A percentile compares a stretch with the other conserved stretches of the same genome.
phyloP scores from a whole-genome alignment of 2,888 invertebrate genomes.

The Drosophila cracens region DNA sequence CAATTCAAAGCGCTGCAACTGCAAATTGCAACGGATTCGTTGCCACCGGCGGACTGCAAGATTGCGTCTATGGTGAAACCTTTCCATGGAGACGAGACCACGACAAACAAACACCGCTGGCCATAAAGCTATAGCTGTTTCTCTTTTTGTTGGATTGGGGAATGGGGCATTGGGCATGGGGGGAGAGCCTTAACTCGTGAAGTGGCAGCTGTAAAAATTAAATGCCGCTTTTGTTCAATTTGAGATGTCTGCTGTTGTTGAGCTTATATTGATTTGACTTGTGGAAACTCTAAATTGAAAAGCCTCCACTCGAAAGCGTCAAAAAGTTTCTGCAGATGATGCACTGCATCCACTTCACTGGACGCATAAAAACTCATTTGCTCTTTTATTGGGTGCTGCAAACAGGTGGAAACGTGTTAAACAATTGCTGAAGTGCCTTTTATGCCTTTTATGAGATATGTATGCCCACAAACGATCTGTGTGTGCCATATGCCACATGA shows the following conservation, averaged over 20 bases:
- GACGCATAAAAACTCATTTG: not conserved
- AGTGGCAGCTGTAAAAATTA: slow-evolving; percentile 61
- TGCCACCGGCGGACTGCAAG: slow-evolving; percentile 51
- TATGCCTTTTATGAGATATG: slow-evolving; percentile 8
- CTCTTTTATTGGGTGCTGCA: slow-evolving; percentile 9
- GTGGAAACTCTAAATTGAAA: slow-evolving; percentile 33
- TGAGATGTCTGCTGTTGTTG: slow-evolving; percentile 33
- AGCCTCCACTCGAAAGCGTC: slow-evolving; percentile 54
- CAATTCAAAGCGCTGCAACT: slow-evolving; percentile 53
- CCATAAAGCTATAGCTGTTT: slow-evolving; percentile 23
- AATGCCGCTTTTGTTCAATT: slow-evolving; percentile 62
- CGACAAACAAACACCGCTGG: slow-evolving; percentile 39
- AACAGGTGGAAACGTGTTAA: slow-evolving; percentile 41
- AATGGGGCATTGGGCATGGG: not conserved
- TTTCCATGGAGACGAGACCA: slow-evolving; percentile 50
- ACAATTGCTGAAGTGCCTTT: slow-evolving; percentile 23
- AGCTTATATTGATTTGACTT: slow-evolving; percentile 49
- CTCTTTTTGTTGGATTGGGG: not conserved
- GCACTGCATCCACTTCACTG: slow-evolving; percentile 24
- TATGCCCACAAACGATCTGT: slow-evolving; percentile 15
- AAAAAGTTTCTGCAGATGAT: slow-evolving; percentile 34
- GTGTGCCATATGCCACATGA: slow-evolving; percentile 15
- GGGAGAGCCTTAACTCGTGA: slow-evolving; percentile 1
- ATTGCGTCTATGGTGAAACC: slow-evolving; percentile 50
- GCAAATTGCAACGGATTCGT: slow-evolving; percentile 66